A percentile compares a stretch with the other conserved stretches of the same genome.
Conservation (phyloP, 1,140 invertebrate genomes). For the Ostrea edulis region DNA sequence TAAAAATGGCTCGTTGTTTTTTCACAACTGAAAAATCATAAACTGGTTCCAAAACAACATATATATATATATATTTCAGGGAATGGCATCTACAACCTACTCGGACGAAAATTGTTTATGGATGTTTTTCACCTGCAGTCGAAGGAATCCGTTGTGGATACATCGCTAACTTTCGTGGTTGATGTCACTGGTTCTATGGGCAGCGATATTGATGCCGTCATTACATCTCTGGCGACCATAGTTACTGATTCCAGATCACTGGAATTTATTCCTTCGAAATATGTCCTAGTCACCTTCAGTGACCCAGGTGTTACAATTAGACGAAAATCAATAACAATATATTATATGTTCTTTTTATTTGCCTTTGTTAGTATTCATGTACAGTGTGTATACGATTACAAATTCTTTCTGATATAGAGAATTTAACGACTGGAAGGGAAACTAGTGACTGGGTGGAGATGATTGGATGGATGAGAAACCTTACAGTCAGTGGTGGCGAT, state of each 20-base stretch:
- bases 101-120: background rate
- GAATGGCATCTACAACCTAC: background rate
- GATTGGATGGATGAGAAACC: slow-evolving; percentile 50
- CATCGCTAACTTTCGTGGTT: slow-evolving; percentile 63
- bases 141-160: background rate
- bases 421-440: slow-evolving; percentile 40
- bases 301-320: slow-evolving; percentile 66
- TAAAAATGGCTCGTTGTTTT: no score
- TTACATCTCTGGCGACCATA: slow-evolving; percentile 53
- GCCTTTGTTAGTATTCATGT: no score
- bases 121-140: background rate
- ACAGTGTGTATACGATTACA: no score
- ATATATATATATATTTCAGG: background rate
- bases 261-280: slow-evolving; percentile 61
- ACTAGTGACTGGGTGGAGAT: slow-evolving; percentile 55
- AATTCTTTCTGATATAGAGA: slow-evolving; percentile 15
- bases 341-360: no score
- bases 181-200: slow-evolving; percentile 66
- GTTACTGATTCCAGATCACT: slow-evolving; percentile 54
- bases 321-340: no score
- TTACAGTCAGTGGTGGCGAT: slow-evolving; percentile 58
- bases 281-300: slow-evolving; percentile 63
- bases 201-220: slow-evolving; percentile 63
- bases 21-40: no score
- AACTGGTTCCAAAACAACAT: no score